These are phyloP conservation scores for Tenthredo livida DNA, from an alignment of 2,888 invertebrate genomes.

Conservation along the genomic window DNA sequence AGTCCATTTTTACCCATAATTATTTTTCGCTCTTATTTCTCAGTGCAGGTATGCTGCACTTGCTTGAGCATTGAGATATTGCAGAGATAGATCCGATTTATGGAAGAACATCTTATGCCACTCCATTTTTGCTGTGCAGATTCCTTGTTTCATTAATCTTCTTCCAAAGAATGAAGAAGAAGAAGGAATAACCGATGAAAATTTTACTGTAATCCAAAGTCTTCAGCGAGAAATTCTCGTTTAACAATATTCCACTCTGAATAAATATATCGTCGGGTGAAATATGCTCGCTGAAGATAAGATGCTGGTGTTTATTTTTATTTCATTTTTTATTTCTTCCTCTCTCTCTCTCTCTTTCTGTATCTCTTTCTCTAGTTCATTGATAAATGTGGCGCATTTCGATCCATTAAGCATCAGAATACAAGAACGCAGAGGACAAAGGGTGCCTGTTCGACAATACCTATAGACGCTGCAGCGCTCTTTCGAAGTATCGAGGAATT, in stretches of 20 bases:
- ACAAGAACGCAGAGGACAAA: slow-evolving; percentile 32
- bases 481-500: slow-evolving; percentile 26
- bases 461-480: not conserved
- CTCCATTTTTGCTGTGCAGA: not conserved
- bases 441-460: not conserved
- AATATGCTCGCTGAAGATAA: slow-evolving; percentile 19
- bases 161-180: not conserved
- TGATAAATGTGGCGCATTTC: slow-evolving; percentile 37
- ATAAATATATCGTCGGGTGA: slow-evolving; percentile 22
- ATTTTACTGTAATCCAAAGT: slow-evolving; percentile 11
- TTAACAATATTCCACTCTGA: slow-evolving; percentile 2
- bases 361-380: not conserved
- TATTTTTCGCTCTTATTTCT: slow-evolving; percentile 22
- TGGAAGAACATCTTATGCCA: not conserved
- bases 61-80: not conserved
- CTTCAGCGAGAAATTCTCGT: not conserved
- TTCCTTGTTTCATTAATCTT: not conserved
- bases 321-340: not conserved
- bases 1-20: not conserved
- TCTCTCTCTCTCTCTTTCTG: not conserved
- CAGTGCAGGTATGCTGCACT: not conserved
- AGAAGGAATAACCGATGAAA: not conserved
- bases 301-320: slow-evolving; percentile 22
- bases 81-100: not conserved
- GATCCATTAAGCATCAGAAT: slow-evolving; percentile 31